These are phyloP conservation scores for Oscheius sp. DNA, from an alignment of 2,888 invertebrate genomes.

Conservation along the genomic window DNA sequence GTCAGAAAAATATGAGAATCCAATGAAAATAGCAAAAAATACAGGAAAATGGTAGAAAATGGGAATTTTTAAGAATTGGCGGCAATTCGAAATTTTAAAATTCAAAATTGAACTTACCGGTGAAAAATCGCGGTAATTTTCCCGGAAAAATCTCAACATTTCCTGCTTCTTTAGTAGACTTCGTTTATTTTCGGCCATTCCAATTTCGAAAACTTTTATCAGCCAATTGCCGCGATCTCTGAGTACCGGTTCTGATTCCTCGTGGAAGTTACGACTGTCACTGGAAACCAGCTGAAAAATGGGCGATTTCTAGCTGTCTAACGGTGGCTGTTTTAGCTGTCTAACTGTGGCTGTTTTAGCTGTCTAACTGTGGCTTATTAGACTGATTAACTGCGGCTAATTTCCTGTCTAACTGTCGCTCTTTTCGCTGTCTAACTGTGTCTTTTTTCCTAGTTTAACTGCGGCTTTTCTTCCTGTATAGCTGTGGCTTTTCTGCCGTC, in stretches of 20 bases:
- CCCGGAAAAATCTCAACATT: conserved; percentile 14
- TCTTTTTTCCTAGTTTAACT: background rate
- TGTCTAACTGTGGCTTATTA: no score
- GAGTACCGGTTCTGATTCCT: background rate
- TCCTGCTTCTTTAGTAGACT: background rate
- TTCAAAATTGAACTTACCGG: background rate
- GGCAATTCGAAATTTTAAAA: no score
- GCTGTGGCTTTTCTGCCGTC: no score
- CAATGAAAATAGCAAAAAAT: no score
- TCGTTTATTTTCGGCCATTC: conserved; percentile 1
- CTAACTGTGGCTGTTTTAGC: no score
- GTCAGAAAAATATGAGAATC: no score
- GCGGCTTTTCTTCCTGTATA: background rate
- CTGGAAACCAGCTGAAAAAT: conserved; percentile 3
- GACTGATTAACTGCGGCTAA: no score
- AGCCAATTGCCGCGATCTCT: conserved; percentile 6
- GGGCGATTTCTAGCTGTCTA: no score
- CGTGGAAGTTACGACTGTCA: background rate
- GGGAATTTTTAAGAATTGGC: no score
- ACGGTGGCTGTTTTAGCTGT: no score
- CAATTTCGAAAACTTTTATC: conserved; percentile 16
- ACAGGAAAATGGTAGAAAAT: no score
- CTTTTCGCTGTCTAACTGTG: background rate
- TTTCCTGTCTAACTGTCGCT: no score
- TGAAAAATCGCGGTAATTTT: background rate